phyloP scores from a whole-genome alignment of 2,113 vertebrate genomes.

The Hippolais icterina region DNA sequence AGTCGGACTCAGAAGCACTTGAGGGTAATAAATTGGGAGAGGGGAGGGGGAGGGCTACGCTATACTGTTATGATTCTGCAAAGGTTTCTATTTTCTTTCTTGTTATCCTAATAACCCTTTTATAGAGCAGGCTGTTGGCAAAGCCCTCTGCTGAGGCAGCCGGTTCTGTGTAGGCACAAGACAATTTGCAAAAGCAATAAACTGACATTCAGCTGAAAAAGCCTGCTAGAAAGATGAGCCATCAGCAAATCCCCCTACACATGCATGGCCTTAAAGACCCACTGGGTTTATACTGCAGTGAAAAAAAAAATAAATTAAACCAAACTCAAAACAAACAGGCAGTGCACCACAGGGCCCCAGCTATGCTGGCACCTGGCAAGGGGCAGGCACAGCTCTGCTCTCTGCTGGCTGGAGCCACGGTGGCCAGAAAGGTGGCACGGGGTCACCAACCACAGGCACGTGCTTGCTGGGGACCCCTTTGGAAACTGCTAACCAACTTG shows the following conservation, averaged over 20 bases:
- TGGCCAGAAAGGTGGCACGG: not conserved
- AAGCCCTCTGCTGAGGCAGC: slow-evolving; percentile 69
- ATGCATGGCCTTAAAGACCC: slow-evolving; percentile 58
- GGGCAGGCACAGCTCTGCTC: not conserved
- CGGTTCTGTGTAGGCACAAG: slow-evolving; percentile 65
- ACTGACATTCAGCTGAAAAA: slow-evolving; percentile 66
- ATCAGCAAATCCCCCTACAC: slow-evolving; percentile 67
- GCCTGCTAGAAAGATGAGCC: slow-evolving; percentile 60
- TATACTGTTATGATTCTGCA: slow-evolving; percentile 60
- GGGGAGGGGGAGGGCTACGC: not conserved
- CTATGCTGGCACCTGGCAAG: rapidly evolving
- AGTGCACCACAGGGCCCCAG: not conserved
- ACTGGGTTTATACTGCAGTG: not conserved
- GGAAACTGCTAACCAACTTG: not conserved
- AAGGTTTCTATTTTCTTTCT: slow-evolving; percentile 70
- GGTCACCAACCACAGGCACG: not conserved
- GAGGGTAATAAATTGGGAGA: slow-evolving; percentile 38
- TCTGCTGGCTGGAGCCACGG: rapidly evolving
- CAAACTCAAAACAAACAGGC: not conserved
- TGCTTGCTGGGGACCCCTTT: not conserved
- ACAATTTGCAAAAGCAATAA: slow-evolving; percentile 74
- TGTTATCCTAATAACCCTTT: slow-evolving; percentile 71
- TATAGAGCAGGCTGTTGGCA: slow-evolving; percentile 60
- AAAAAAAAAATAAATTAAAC: not conserved
- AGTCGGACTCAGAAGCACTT: slow-evolving; percentile 23